Conservation (phyloP, 1,140 invertebrate genomes). For the Pseudoatta argentina region DNA sequence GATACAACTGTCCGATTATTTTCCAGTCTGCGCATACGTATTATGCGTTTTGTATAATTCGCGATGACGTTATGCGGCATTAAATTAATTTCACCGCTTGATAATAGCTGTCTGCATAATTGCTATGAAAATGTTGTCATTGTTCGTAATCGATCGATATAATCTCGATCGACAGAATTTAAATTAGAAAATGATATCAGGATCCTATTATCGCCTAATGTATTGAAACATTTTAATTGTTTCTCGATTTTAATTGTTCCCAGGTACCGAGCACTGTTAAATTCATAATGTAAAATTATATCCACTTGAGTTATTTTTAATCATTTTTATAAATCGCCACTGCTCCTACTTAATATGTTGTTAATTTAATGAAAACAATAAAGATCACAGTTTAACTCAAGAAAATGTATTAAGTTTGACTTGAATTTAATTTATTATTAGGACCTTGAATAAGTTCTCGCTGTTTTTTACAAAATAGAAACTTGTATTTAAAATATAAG, state of each 20-base stretch:
- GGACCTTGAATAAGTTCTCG: no score
- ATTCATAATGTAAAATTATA: no score
- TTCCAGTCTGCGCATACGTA: conserved; percentile 12
- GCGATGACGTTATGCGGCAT: background rate
- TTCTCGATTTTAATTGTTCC: background rate
- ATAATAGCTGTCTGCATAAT: background rate
- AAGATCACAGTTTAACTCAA: no score
- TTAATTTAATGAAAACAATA: no score
- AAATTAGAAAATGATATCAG: background rate
- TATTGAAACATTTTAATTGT: conserved; percentile 8
- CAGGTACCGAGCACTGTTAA: no score
- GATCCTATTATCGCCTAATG: background rate
- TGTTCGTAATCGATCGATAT: background rate
- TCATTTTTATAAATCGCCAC: no score
- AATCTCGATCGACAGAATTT: background rate
- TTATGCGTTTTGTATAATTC: conserved; percentile 34
- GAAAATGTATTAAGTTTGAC: no score
- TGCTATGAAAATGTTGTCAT: background rate
- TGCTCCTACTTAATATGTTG: no score
- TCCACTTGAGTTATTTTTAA: no score
- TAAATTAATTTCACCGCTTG: conserved; percentile 44
- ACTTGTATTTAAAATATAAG: no score
- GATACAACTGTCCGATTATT: conserved; percentile 30
- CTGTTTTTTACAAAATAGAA: no score
- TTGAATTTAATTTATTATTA: no score